Percentiles rank a stretch among this genome's conserved stretches.
phyloP scores from a whole-genome alignment of 2,113 vertebrate species.

The Opisthocomus hoazin region DNA sequence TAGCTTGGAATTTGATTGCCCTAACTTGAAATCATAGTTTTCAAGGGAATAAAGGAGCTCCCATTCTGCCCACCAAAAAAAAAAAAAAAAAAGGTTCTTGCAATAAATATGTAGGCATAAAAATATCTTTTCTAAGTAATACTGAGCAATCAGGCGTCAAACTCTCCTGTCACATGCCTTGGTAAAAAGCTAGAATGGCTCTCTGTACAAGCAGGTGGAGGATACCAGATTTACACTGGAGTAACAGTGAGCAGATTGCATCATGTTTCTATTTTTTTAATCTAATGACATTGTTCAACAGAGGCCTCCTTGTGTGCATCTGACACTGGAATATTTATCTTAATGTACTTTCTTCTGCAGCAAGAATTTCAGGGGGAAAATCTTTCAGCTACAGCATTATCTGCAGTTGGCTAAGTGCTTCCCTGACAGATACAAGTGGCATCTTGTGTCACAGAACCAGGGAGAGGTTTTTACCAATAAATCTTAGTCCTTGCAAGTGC shows the following conservation, averaged over 20 bases:
- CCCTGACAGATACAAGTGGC: not conserved
- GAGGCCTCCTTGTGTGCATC: not conserved
- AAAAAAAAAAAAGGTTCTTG: not conserved
- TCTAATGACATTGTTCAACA: not conserved
- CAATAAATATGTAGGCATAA: not conserved
- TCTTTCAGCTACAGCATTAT: not conserved
- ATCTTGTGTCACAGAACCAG: not conserved
- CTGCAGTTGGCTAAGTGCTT: not conserved
- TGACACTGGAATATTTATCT: not conserved
- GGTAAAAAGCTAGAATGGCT: not conserved
- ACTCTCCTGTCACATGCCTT: not conserved
- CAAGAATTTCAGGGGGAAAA: not conserved
- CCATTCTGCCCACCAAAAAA: not conserved
- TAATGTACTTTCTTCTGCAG: not conserved
- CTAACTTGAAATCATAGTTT: slow-evolving; percentile 12
- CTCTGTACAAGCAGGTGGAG: not conserved
- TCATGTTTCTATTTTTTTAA: not conserved
- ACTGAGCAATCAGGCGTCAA: not conserved
- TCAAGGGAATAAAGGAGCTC: not conserved
- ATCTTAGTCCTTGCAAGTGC: not conserved
- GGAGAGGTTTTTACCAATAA: not conserved
- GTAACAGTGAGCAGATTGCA: not conserved
- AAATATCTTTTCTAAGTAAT: not conserved
- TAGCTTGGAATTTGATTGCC: not conserved
- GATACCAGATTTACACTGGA: not conserved